phyloP scores from a whole-genome alignment of 2,797 vertebrate genomes.

The Danionella dracula region DNA sequence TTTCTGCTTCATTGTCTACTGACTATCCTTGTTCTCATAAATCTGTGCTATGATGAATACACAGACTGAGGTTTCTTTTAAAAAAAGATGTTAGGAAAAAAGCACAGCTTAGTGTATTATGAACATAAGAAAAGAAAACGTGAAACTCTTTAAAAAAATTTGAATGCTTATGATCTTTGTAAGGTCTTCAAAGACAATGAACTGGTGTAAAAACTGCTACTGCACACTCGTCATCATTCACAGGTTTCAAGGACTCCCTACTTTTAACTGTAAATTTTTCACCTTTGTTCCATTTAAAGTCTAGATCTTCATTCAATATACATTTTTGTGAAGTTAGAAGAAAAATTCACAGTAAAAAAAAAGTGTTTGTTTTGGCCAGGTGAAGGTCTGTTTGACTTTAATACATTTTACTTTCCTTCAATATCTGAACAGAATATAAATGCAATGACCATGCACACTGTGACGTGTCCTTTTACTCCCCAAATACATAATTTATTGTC shows the following conservation, averaged over 20 bases:
- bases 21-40: too few species aligned
- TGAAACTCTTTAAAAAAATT: conserved; percentile 6
- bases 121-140: conserved; percentile 3
- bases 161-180: not conserved
- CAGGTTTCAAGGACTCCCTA: not conserved
- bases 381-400: conserved; percentile 11
- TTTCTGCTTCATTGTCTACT: conserved; percentile 6
- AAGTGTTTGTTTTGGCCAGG: not conserved
- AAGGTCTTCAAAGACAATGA: not conserved
- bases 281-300: conserved; percentile 12
- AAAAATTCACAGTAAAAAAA: not conserved
- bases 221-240: not conserved
- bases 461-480: not conserved
- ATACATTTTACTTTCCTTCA: not conserved
- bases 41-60: conserved; percentile 1
- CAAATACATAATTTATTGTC: conserved; percentile 1
- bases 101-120: not conserved
- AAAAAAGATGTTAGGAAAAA: not conserved
- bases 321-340: not conserved
- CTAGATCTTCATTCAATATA: not conserved
- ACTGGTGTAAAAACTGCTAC: not conserved
- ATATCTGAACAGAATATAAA: conserved; percentile 16
- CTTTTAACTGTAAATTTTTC: conserved; percentile 18
- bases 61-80: not conserved
- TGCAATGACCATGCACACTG: not conserved